Conservation (phyloP, 2,888 invertebrate species). For the Ariolimax columbianus region DNA sequence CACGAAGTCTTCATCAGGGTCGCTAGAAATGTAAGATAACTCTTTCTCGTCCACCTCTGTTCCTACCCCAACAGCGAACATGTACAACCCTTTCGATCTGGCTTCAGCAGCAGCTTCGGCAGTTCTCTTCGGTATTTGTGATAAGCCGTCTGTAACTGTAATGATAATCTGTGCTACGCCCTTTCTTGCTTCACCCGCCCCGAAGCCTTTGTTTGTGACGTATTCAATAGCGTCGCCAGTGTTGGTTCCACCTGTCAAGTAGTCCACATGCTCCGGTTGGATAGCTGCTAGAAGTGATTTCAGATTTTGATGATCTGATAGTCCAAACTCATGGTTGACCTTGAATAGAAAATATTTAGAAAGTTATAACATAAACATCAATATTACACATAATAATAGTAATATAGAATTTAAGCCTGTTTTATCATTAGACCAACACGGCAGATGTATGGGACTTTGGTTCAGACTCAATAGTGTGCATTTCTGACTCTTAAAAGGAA, state of each 20-base stretch:
- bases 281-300: slow-evolving; percentile 34
- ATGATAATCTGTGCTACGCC: slow-evolving; percentile 53
- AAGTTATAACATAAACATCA: neutral
- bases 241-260: slow-evolving; percentile 51
- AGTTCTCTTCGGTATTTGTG: slow-evolving; percentile 43
- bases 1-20: slow-evolving; percentile 70
- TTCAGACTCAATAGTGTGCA: too few species aligned
- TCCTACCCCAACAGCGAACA: slow-evolving; percentile 76
- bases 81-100: slow-evolving; percentile 64
- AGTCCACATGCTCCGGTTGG: slow-evolving; percentile 46
- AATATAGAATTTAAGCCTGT: too few species aligned
- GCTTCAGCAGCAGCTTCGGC: slow-evolving; percentile 49
- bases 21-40: slow-evolving; percentile 70
- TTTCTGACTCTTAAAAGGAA: too few species aligned
- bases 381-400: too few species aligned
- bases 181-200: slow-evolving; percentile 2
- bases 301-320: slow-evolving; percentile 1
- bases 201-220: slow-evolving; percentile 42
- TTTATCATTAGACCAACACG: too few species aligned
- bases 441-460: too few species aligned
- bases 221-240: slow-evolving; percentile 48
- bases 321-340: slow-evolving; percentile 47
- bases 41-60: slow-evolving; percentile 67
- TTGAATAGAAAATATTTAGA: neutral
- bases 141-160: slow-evolving; percentile 56